Evolutionary conservation across 2,888 invertebrate species (phyloP), one percentile per base, ranked within the genome.

Genomic region (Apomyelois bistriatella): DNA sequence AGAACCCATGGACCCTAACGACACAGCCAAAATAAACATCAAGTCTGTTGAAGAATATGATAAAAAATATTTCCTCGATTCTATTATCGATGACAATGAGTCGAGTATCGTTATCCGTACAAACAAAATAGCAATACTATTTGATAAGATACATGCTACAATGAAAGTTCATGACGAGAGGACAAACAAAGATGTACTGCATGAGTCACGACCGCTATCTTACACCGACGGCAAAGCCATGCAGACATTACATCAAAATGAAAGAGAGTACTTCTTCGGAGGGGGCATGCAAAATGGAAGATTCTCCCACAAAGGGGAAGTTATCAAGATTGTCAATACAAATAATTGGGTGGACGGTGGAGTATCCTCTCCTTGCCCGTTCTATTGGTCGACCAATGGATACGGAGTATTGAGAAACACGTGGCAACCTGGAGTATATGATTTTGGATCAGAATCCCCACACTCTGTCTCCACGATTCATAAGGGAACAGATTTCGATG

Each of bases 221-320:
- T 85, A 87, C 58, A 56, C 55, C 30, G 61, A 76, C 55, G 57
- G 59, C 30, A 58, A 64, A 60, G 63, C 71, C n/a, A 77, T 57
- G 40, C 88, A 89, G 60, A 73, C 65, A 8, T 63, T 85, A 51
- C 38, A 62, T 28, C 84, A 85, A 63, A 54, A 65, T 35, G 42
- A 68, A 43, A 68, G 82, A 36, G 89, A 90, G 59, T 76, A 76
- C 65, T 90, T 77, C 63, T 90, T 80, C 53, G 89, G 89, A 16
- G 89, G 89, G 17, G 89, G 89, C 30, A 89, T 88, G 88, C 89
- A 89, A 59, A 89, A 89, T 59, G 89, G 89, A 3, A 75, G 82
- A 61, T 90, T 88, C 53, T 73, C 79, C 13, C 89, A 89, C 57
- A 89, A 89, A 71, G 81, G 82, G 32, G 65, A 82, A 67, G 54